A percentile compares a stretch with the other conserved stretches of the same genome.
These are phyloP conservation scores for Gymnoscopelus microlampas DNA, from an alignment of 2,797 vertebrate genomes.

Conservation along the genomic window DNA sequence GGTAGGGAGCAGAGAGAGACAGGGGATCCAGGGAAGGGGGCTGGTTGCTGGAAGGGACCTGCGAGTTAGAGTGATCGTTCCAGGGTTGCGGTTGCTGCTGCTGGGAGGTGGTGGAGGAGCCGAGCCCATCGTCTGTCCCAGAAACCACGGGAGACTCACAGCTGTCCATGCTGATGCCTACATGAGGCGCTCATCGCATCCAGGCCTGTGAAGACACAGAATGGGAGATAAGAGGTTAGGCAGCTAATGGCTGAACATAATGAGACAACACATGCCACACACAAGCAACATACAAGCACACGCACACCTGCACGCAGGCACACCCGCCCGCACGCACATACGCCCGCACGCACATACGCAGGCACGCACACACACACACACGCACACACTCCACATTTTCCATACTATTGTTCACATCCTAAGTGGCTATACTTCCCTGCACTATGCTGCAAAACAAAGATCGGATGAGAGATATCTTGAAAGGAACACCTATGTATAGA, in stretches of 20 bases:
- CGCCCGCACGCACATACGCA: no score
- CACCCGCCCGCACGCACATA: background rate
- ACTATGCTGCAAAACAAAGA: constrained; percentile 41
- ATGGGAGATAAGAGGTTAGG: constrained; percentile 60
- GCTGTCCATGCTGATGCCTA: constrained; percentile 99
- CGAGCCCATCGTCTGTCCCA: constrained; percentile 99
- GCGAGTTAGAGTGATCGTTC: constrained; percentile 85
- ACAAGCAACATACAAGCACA: background rate
- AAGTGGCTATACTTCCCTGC: constrained; percentile 17
- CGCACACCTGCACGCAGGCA: background rate
- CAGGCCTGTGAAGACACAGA: constrained; percentile 86
- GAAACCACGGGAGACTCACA: constrained; percentile 99
- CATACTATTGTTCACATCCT: constrained; percentile 38
- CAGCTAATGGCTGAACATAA: constrained; percentile 20
- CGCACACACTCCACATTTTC: constrained; percentile 25
- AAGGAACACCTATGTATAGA: constrained; percentile 48
- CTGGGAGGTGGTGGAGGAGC: constrained; percentile 89
- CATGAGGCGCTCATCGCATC: constrained; percentile 99
- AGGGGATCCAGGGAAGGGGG: constrained; percentile 82
- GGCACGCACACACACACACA: background rate
- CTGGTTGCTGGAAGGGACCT: constrained; percentile 84
- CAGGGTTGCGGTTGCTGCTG: constrained; percentile 89
- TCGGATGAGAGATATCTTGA: constrained; percentile 46
- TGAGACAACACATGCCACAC: constrained; percentile 19
- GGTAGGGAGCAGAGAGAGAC: constrained; percentile 78